Evolutionary conservation across 2,888 invertebrate genomes (phyloP).

Genomic region (Tipula vernalis): DNA sequence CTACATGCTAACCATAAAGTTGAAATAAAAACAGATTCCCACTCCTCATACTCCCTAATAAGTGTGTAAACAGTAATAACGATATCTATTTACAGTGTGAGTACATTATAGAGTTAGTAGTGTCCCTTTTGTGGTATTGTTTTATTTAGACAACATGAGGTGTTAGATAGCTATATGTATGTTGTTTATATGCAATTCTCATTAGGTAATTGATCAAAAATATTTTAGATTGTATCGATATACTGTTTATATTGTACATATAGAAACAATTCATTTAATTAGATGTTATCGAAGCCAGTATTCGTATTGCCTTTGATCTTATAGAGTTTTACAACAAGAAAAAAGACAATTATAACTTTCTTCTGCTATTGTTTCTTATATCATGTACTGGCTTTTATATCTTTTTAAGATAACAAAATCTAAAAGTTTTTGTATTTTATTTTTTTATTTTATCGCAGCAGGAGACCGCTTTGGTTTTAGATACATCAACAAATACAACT

Average conservation of each 20-base stretch:
- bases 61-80: background rate
- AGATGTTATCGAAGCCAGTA: background rate
- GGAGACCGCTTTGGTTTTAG: constrained; percentile 11
- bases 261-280: background rate
- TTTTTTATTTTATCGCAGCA: constrained; percentile 5
- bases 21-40: background rate
- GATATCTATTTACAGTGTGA: background rate
- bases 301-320: background rate
- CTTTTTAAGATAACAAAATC: background rate
- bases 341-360: background rate
- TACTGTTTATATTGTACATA: background rate
- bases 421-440: background rate
- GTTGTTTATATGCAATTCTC: background rate
- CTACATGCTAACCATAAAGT: background rate
- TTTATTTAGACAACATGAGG: background rate
- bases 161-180: background rate
- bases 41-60: background rate
- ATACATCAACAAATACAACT: constrained; percentile 5
- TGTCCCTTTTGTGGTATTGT: background rate
- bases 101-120: background rate
- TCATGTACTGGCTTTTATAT: background rate
- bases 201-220: background rate
- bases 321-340: background rate
- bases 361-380: background rate
- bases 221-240: background rate